phyloP scores from a whole-genome alignment of 2,888 invertebrate genomes.

The Andrena trimmerana region DNA sequence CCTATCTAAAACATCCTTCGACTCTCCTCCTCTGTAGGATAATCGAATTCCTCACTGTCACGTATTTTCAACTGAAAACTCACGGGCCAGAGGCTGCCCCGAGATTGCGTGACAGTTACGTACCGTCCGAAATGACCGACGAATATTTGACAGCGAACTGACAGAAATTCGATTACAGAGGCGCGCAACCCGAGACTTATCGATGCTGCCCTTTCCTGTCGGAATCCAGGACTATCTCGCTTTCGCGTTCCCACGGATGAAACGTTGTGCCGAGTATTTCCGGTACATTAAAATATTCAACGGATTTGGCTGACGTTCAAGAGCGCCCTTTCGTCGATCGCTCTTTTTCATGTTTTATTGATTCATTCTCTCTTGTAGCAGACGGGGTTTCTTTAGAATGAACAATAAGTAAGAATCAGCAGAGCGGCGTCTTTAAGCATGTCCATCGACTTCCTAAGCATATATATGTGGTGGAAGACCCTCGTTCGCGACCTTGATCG shows the following conservation, averaged over 20 bases:
- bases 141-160: constrained; percentile 51
- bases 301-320: neutral
- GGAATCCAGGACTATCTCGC: neutral
- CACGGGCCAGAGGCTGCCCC: neutral
- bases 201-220: constrained; percentile 33
- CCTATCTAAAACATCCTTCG: neutral
- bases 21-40: neutral
- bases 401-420: neutral
- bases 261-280: neutral
- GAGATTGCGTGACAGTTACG: constrained; percentile 24
- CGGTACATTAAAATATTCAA: constrained; percentile 5
- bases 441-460: constrained; percentile 59
- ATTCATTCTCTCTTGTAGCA: neutral
- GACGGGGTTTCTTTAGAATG: neutral
- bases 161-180: constrained; percentile 46
- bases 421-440: constrained; percentile 36
- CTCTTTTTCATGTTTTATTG: neutral
- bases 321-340: neutral
- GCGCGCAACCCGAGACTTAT: constrained; percentile 28
- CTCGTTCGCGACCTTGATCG: too few species aligned
- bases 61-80: neutral
- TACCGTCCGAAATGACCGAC: constrained; percentile 18
- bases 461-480: constrained; percentile 42
- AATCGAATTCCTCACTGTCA: constrained; percentile 5
- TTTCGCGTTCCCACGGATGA: neutral